Evolutionary conservation across 1,140 invertebrate species (phyloP).

Genomic region (Oscheius sp.): DNA sequence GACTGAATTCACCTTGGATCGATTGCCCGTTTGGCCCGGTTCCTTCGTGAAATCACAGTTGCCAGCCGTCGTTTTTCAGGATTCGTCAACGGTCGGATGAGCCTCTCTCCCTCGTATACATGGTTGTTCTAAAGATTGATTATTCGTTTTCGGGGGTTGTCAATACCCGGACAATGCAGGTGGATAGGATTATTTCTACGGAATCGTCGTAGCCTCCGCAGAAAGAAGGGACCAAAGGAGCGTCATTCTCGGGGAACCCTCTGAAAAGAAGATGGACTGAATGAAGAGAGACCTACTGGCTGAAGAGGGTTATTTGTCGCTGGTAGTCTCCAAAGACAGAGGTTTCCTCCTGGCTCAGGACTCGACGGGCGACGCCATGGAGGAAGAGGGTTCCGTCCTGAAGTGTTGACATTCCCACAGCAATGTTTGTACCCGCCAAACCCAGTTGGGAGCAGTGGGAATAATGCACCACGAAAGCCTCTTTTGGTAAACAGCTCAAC

Average conservation of each 20-base stretch:
- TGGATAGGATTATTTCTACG: constrained; percentile 21
- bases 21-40: not conserved
- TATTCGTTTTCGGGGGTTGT: not conserved
- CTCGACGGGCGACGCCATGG: constrained; percentile 20
- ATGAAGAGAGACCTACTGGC: not conserved
- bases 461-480: no score
- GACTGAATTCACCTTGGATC: not conserved
- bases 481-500: no score
- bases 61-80: constrained; percentile 21
- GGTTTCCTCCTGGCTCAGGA: constrained; percentile 1
- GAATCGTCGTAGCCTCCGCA: constrained; percentile 28
- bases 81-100: constrained; percentile 16
- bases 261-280: not conserved
- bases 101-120: constrained; percentile 19
- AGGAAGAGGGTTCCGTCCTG: constrained; percentile 30
- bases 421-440: not conserved
- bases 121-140: constrained; percentile 24
- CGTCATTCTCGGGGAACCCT: constrained; percentile 12
- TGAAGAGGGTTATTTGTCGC: constrained; percentile 7
- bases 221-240: constrained; percentile 19
- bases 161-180: constrained; percentile 26
- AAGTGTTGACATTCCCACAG: not conserved
- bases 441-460: no score
- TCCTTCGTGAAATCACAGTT: constrained; percentile 10
- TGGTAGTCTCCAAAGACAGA: constrained; percentile 14